phyloP scores from a whole-genome alignment of 2,888 invertebrate species.

The Sphecodes monilicornis region DNA sequence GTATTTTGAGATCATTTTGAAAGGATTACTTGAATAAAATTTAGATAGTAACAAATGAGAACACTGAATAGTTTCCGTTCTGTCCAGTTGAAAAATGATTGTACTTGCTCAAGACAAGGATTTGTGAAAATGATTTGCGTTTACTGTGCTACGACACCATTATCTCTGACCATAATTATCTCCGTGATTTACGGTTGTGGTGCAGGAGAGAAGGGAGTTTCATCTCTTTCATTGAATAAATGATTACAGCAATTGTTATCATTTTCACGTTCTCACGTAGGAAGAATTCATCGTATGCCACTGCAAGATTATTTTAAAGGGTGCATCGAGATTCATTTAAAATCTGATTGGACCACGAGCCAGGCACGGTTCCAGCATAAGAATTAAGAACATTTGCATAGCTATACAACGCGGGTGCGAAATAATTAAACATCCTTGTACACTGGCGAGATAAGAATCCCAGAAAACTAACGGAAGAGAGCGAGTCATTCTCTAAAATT shows the following conservation, averaged over 20 bases:
- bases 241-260: not conserved
- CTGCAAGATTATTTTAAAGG: not conserved
- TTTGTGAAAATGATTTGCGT: constrained; percentile 1
- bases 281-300: not conserved
- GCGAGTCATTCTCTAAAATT: not conserved
- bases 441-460: not conserved
- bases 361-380: constrained; percentile 17
- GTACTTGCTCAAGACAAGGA: not conserved
- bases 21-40: not conserved
- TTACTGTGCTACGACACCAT: not conserved
- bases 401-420: not conserved
- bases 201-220: not conserved
- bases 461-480: not conserved
- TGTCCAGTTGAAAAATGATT: not conserved
- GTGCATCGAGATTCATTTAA: constrained; percentile 2
- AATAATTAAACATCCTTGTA: not conserved
- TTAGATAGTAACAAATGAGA: not conserved
- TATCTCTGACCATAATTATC: not conserved
- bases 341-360: constrained; percentile 10
- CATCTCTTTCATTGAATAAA: not conserved
- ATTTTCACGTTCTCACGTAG: not conserved
- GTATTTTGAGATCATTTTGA: not conserved
- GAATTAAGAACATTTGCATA: constrained; percentile 18
- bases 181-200: not conserved
- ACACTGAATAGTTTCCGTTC: not conserved